Evolutionary conservation across 2,888 invertebrate genomes (phyloP).

Genomic region (Erebia palarica): DNA sequence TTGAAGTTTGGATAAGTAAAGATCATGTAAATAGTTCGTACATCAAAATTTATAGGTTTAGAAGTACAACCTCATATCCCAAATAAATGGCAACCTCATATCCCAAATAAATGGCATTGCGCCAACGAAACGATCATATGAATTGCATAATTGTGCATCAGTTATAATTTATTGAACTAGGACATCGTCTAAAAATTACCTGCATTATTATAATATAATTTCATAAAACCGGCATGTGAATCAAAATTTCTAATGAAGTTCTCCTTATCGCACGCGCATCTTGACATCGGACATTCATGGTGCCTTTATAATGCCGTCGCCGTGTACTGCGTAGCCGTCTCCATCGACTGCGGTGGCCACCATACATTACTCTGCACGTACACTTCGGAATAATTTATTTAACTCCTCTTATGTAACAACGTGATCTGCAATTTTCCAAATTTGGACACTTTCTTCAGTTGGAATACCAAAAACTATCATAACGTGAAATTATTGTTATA

Average conservation of each 20-base stretch:
- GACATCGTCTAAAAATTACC: neutral
- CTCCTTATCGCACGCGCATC: constrained; percentile 72
- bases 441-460: constrained; percentile 8
- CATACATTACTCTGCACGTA: constrained; percentile 55
- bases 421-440: constrained; percentile 19
- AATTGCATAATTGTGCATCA: constrained; percentile 3
- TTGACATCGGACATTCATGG: constrained; percentile 49
- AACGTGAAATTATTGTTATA: neutral
- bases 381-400: constrained; percentile 51
- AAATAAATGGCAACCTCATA: constrained; percentile 13
- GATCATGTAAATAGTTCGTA: neutral
- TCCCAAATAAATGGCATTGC: constrained; percentile 21
- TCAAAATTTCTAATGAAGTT: constrained; percentile 36
- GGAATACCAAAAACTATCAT: constrained; percentile 10
- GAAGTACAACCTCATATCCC: constrained; percentile 10
- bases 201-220: constrained; percentile 16
- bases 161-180: constrained; percentile 12
- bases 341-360: constrained; percentile 61
- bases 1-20: neutral
- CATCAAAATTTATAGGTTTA: constrained; percentile 13
- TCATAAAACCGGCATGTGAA: constrained; percentile 17
- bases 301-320: constrained; percentile 64
- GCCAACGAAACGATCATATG: constrained; percentile 10
- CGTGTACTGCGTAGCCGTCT: constrained; percentile 57
- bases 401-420: constrained; percentile 24